Evolutionary conservation across 1,140 invertebrate genomes (phyloP), one percentile per base, ranked within the genome.

Genomic region (Calliphora vicina): DNA sequence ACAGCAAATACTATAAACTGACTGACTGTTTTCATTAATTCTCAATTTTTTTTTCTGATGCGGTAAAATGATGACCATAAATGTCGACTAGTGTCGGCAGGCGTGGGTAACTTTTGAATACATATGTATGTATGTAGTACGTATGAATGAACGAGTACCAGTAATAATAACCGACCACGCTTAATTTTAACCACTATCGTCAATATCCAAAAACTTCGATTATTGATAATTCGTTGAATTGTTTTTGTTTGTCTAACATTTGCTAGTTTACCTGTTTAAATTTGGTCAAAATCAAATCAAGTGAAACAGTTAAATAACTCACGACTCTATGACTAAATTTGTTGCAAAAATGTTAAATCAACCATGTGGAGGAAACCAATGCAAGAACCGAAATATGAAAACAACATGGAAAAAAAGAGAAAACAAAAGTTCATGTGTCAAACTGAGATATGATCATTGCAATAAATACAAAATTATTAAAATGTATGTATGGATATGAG

Each of bases 51-150:
- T 67, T 67, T 20, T 67, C 23, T 67, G 61, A 1, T 67, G 61
- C n/a, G 61, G 61, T 23, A 67, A 67, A 67, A 67, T 67, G 20
- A 67, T 67, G 61, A 67, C 61, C 61, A 67, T 67, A 67, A 67
- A 67, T 67, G 61, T 67, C 61, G n/a, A 67, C n/a, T 67, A 10
- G 61, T 67, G 20, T 23, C 20, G n/a, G n/a, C 10, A 67, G n/a
- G 61, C 61, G 61, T 67, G 61, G 61, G 61, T 67, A 25, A 67
- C 23, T 20, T 67, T 67, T 23, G 6, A 17, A 13, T 50, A 35
- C 6, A 50, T 12, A 50, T 50, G 12, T 67, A n/a, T n/a, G n/a
- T n/a, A n/a, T n/a, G n/a, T n/a, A n/a, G n/a, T n/a, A n/a, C n/a
- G n/a, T n/a, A n/a, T n/a, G n/a, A n/a, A n/a, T n/a, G n/a, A n/a